Evolutionary conservation across 2,888 invertebrate species (phyloP), one percentile per base, ranked within the genome.

Genomic region (Hydraecia micacea): DNA sequence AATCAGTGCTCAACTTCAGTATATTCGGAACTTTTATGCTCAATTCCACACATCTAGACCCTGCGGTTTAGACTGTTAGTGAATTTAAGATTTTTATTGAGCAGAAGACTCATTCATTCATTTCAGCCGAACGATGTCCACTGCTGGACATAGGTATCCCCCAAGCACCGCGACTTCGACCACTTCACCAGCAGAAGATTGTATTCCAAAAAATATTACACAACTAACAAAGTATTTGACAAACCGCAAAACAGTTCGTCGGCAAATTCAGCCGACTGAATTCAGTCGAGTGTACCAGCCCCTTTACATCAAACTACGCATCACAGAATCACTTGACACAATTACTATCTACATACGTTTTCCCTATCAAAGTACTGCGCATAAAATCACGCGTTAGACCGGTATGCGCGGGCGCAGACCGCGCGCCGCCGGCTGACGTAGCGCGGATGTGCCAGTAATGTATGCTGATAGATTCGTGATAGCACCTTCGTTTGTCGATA

Each of bases 331-430:
- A 65, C 71, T 86, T 72, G 84, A 77, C 84, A 86, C 55, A 86
- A 83, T 86, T 72, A 83, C 71, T 39, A 73, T 78, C 60, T 28
- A 28, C 69, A 83, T 71, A 77, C 52, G 72, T 86, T 83, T 76
- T 86, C 86, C 86, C 69, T 83, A 83, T 86, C 86, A 69, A 6
- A 55, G 70, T 77, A 86, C 46, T 83, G 69, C 83, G 83, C 84
- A 83, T 86, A 83, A 83, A 78, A 83, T 83, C 71, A 73, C 73
- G 73, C 80, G 74, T 80, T 32, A 46, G 60, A 36, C 85, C 80
- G 85, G 81, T 42, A 82, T 83, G 83, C 86, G 83, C 55, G 36
- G 36, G 67, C 86, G 82, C 83, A 83, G 84, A 84, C 84, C 67
- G 84, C 84, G 69, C 69, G 84, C 60, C 84, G 84, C 84, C 84